phyloP scores from a whole-genome alignment of 2,888 invertebrate genomes.

The Drosophila yooni region DNA sequence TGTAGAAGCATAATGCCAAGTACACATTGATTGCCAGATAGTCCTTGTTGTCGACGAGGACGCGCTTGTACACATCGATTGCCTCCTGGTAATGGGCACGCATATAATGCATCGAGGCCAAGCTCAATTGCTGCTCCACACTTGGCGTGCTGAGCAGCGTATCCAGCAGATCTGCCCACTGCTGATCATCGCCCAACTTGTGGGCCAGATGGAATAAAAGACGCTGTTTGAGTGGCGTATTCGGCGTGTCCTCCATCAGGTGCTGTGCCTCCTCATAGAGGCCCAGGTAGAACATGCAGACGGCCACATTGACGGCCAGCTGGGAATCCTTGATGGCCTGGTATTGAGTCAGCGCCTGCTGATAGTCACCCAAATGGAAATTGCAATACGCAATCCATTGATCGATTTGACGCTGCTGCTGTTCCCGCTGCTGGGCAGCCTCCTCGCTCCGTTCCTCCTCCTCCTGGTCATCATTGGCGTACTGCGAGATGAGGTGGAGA shows the following conservation, averaged over 20 bases:
- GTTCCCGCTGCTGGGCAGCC: constrained; percentile 57
- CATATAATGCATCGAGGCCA: constrained; percentile 98
- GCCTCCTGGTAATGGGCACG: constrained; percentile 99
- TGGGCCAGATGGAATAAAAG: constrained; percentile 96
- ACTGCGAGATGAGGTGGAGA: constrained; percentile 44
- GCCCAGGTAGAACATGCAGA: constrained; percentile 96
- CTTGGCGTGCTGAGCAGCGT: constrained; percentile 90
- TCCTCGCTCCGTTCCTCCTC: constrained; percentile 53
- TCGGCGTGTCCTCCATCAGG: constrained; percentile 88
- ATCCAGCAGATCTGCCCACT: constrained; percentile 93
- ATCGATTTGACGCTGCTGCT: constrained; percentile 86
- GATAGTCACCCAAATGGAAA: constrained; percentile 98
- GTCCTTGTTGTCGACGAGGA: constrained; percentile 96
- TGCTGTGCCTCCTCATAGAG: constrained; percentile 89
- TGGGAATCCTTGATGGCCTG: constrained; percentile 86
- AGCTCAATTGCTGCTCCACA: constrained; percentile 96
- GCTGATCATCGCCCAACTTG: constrained; percentile 95
- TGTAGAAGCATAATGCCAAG: constrained; percentile 98
- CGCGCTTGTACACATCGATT: constrained; percentile 98
- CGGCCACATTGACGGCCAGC: constrained; percentile 92
- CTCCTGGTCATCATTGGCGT: constrained; percentile 65
- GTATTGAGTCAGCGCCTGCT: constrained; percentile 91
- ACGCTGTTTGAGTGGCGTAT: constrained; percentile 90
- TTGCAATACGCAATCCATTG: constrained; percentile 98
- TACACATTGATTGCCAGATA: constrained; percentile 98